Percentiles rank a stretch among this genome's conserved stretches.
These are phyloP conservation scores for Bryconaethiops microstoma DNA, from an alignment of 2,797 vertebrate genomes.

Conservation along the genomic window DNA sequence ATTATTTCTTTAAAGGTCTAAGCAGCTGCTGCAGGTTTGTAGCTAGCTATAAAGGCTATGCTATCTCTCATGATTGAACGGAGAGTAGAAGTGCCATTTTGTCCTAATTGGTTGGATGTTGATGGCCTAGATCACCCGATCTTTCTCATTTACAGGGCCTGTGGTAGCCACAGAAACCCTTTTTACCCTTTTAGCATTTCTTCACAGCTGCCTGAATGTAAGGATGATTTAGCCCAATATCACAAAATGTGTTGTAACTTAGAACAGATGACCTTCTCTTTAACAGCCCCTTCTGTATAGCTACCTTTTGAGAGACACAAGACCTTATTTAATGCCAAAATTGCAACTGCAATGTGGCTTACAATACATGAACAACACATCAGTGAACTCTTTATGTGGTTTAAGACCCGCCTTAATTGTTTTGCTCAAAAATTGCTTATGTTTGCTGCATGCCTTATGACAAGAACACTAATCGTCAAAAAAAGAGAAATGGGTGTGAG, in stretches of 20 bases:
- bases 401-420: too few relatives aligned
- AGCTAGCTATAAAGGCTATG: too few relatives aligned
- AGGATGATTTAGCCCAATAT: not conserved
- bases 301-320: too few relatives aligned
- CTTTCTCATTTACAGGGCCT: not conserved
- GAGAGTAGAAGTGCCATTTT: too few relatives aligned
- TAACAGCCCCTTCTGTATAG: too few relatives aligned
- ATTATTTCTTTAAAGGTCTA: too few relatives aligned
- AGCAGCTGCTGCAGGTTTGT: too few relatives aligned
- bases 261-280: too few relatives aligned
- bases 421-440: not conserved
- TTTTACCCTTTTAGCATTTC: not conserved
- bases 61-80: too few relatives aligned
- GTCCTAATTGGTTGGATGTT: too few relatives aligned
- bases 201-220: slow-evolving; percentile 24
- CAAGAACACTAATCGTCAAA: too few relatives aligned
- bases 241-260: not conserved
- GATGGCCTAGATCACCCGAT: not conserved
- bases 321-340: not conserved
- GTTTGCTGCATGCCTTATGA: not conserved
- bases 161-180: not conserved
- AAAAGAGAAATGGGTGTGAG: not conserved
- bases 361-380: not conserved
- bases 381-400: not conserved
- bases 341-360: not conserved